Conservation (phyloP, 2,888 invertebrate species). For the Branchellion lobata region DNA sequence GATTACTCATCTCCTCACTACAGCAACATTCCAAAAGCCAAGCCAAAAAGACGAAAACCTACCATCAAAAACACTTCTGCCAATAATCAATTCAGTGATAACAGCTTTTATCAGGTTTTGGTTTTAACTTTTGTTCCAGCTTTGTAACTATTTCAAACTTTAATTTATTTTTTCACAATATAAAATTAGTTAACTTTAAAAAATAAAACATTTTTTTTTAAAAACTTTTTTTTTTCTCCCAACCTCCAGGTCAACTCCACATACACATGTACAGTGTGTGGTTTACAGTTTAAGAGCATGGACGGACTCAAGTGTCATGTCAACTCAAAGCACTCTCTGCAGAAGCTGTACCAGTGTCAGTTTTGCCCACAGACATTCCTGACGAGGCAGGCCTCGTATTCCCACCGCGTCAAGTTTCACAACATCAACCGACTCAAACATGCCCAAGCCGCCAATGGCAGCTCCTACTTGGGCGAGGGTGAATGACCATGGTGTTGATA, state of each 20-base stretch:
- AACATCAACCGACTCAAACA: slow-evolving; percentile 19
- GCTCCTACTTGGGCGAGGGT: too few relatives aligned
- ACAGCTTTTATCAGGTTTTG: background rate
- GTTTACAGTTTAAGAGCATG: slow-evolving; percentile 31
- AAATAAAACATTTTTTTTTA: too few relatives aligned
- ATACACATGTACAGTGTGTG: slow-evolving; percentile 43
- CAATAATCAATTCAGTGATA: too few relatives aligned
- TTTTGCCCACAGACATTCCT: slow-evolving; percentile 46
- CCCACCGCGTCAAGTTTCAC: slow-evolving; percentile 44
- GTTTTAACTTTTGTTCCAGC: too few relatives aligned
- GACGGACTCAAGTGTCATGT: slow-evolving; percentile 48
- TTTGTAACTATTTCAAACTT: too few relatives aligned
- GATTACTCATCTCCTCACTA: background rate
- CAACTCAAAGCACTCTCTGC: slow-evolving; percentile 45
- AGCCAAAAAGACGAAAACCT: background rate
- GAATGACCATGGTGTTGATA: too few relatives aligned
- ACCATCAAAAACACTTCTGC: background rate
- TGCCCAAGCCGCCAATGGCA: too few relatives aligned
- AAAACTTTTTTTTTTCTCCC: too few relatives aligned
- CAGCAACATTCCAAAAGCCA: background rate
- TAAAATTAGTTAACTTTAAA: too few relatives aligned
- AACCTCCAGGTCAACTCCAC: slow-evolving; percentile 33
- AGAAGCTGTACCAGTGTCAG: slow-evolving; percentile 43
- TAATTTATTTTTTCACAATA: too few relatives aligned
- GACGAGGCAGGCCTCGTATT: slow-evolving; percentile 46